Conservation (phyloP, 92 coral and sea anemone genomes). For the Pocillopora grandis region DNA sequence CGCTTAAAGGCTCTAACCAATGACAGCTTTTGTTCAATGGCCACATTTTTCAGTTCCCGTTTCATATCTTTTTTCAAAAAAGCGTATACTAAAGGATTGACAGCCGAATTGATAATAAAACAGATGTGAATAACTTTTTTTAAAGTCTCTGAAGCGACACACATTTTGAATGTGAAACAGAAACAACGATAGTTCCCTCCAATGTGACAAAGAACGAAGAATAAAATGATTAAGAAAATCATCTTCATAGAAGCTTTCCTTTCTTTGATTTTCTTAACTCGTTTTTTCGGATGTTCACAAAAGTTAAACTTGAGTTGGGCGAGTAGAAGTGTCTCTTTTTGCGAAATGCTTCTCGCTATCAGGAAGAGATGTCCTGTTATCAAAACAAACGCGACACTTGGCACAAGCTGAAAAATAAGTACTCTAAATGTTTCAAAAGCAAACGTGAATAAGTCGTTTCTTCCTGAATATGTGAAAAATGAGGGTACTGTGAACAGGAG, state of each 20-base stretch:
- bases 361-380: conserved; percentile 6
- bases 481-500: conserved; percentile 20
- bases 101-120: no score
- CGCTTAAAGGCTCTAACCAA: no score
- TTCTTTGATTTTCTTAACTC: background rate
- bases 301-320: conserved; percentile 9
- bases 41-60: no score
- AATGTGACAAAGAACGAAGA: conserved; percentile 30
- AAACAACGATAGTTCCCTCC: conserved; percentile 35
- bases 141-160: conserved; percentile 12
- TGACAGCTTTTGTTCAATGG: no score
- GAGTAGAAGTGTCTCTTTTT: background rate
- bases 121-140: background rate
- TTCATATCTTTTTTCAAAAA: no score
- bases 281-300: background rate
- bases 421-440: conserved; percentile 8
- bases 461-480: background rate
- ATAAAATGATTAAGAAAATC: conserved; percentile 2
- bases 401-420: conserved; percentile 18
- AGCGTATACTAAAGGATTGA: no score
- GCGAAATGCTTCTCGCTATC: conserved; percentile 10
- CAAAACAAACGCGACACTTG: conserved; percentile 1
- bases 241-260: conserved; percentile 24
- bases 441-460: background rate
- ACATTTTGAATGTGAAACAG: conserved; percentile 19